Evolutionary conservation across 2,113 vertebrate species (phyloP).

Genomic region (Xerus inauris): DNA sequence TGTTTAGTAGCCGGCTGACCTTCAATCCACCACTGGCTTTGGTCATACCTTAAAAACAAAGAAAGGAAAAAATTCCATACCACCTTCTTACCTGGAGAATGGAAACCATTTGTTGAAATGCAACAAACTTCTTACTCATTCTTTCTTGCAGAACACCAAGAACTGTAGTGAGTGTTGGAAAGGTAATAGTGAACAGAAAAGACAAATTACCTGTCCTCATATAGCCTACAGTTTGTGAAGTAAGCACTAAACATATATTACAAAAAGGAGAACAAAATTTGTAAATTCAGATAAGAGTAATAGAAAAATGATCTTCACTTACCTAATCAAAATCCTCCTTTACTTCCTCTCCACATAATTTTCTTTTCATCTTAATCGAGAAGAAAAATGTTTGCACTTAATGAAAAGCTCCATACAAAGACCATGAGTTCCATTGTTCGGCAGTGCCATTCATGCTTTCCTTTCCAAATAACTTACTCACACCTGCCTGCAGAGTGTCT

Average conservation of each 20-base stretch:
- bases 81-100: not conserved
- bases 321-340: not conserved
- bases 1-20: not conserved
- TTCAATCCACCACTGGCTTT: not conserved
- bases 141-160: not conserved
- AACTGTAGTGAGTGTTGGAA: not conserved
- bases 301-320: not conserved
- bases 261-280: not conserved
- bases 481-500: not conserved
- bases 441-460: not conserved
- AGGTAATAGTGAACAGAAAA: not conserved
- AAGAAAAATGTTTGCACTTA: not conserved
- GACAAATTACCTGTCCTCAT: not conserved
- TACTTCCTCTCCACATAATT: not conserved
- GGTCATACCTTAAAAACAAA: not conserved
- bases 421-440: not conserved
- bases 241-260: not conserved
- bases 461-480: constrained; percentile 17
- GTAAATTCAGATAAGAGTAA: not conserved
- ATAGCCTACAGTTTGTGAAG: not conserved
- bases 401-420: not conserved
- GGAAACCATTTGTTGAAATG: not conserved
- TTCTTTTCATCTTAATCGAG: not conserved
- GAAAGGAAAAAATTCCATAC: not conserved
- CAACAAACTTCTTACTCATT: not conserved